These are phyloP conservation scores for Cryptoblepharus egeriae DNA, from an alignment of 2,797 vertebrate genomes.

Conservation along the genomic window DNA sequence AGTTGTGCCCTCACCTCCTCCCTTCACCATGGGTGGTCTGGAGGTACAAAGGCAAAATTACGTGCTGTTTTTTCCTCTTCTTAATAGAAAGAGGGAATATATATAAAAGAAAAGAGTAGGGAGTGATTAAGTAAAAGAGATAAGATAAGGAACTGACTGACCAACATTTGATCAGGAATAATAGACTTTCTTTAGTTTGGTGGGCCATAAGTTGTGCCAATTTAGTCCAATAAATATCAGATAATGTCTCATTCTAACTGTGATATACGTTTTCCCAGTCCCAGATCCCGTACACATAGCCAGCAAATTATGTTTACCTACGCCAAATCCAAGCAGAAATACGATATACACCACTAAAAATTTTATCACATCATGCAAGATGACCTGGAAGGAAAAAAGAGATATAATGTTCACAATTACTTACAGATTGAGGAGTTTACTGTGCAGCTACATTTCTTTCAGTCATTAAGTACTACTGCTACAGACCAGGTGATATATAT, in stretches of 20 bases:
- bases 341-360: conserved; percentile 83
- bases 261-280: not conserved
- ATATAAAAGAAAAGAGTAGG: too few species aligned
- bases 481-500: not conserved
- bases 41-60: too few species aligned
- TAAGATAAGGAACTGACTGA: too few species aligned
- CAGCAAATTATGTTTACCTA: conserved; percentile 74
- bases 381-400: conserved; percentile 74
- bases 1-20: too few species aligned
- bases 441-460: conserved; percentile 13
- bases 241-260: conserved; percentile 31
- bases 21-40: too few species aligned
- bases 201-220: too few species aligned
- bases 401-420: conserved; percentile 27
- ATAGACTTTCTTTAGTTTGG: not conserved
- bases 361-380: conserved; percentile 83
- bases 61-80: too few species aligned
- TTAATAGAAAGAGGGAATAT: too few species aligned
- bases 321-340: conserved; percentile 84
- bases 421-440: not conserved
- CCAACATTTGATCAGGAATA: too few species aligned
- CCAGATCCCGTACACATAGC: conserved; percentile 43
- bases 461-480: not conserved
- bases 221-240: not conserved
- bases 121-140: too few species aligned